phyloP scores from a whole-genome alignment of 2,113 vertebrate species.

The Beaufortia kweichowensis region DNA sequence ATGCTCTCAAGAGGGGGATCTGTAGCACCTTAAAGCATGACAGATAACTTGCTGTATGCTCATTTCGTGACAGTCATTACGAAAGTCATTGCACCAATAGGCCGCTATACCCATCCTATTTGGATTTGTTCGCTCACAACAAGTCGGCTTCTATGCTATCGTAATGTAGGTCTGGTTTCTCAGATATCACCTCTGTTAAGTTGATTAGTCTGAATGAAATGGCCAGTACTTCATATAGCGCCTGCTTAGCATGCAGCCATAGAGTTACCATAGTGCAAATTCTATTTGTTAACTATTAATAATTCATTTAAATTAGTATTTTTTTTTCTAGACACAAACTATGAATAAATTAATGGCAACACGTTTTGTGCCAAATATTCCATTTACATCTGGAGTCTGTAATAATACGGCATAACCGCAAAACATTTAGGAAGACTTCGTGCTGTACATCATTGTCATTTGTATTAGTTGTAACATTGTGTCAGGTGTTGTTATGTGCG shows the following conservation, averaged over 20 bases:
- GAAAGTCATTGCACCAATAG: constrained; percentile 5
- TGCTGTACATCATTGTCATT: constrained; percentile 34
- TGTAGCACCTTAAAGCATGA: constrained; percentile 22
- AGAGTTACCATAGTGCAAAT: too few relatives aligned
- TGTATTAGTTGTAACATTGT: constrained; percentile 41
- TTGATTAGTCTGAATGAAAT: constrained; percentile 24
- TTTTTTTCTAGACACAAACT: background rate
- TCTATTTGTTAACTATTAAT: too few relatives aligned
- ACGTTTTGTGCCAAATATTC: background rate
- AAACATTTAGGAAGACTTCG: constrained; percentile 8
- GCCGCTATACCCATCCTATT: constrained; percentile 11
- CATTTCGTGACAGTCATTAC: constrained; percentile 24
- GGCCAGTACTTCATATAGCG: constrained; percentile 29
- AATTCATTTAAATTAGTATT: too few relatives aligned
- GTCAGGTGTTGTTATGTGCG: constrained; percentile 31
- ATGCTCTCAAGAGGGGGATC: constrained; percentile 34
- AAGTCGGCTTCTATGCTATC: too few relatives aligned
- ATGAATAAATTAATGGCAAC: background rate
- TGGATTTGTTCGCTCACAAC: background rate
- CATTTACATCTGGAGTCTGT: constrained; percentile 8
- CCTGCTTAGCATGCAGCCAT: background rate
- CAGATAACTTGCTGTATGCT: constrained; percentile 11
- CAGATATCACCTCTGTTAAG: constrained; percentile 23
- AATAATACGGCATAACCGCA: background rate
- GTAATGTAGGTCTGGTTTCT: constrained; percentile 11